Evolutionary conservation across 2,113 vertebrate genomes (phyloP).

Genomic region (Osmerus eperlanus): DNA sequence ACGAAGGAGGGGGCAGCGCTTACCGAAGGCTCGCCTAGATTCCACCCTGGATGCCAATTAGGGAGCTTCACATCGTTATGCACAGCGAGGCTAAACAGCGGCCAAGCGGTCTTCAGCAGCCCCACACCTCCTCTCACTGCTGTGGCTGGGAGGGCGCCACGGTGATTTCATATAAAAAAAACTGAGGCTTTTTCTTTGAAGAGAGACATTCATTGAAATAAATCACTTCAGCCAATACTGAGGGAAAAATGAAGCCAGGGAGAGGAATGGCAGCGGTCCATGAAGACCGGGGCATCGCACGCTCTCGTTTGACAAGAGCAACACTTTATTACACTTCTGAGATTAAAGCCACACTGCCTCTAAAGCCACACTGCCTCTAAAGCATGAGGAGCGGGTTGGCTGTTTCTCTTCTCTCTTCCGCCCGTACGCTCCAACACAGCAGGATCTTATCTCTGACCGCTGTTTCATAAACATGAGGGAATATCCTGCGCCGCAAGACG

Average conservation of each 20-base stretch:
- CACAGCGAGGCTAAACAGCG: conserved; percentile 42
- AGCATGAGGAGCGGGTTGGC: conserved; percentile 2
- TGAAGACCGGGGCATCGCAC: neutral
- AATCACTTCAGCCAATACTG: conserved; percentile 5
- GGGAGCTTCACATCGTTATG: conserved; percentile 49
- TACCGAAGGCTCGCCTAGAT: conserved; percentile 64
- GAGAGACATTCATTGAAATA: conserved; percentile 21
- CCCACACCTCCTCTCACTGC: conserved; percentile 36
- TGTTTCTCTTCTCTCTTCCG: too few species aligned
- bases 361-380: conserved; percentile 19
- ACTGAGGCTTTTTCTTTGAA: conserved; percentile 8
- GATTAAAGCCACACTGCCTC: conserved; percentile 8
- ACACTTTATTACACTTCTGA: conserved; percentile 21
- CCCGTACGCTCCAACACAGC: too few species aligned
- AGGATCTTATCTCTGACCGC: conserved; percentile 30
- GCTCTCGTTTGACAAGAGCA: neutral
- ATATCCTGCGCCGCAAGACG: conserved; percentile 22
- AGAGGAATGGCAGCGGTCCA: conserved; percentile 23
- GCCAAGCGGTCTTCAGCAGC: conserved; percentile 45
- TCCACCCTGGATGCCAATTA: conserved; percentile 67
- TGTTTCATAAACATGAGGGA: conserved; percentile 46
- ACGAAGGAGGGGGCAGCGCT: conserved; percentile 62
- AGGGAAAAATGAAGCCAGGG: conserved; percentile 11
- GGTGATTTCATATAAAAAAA: conserved; percentile 36
- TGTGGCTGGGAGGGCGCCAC: conserved; percentile 26